phyloP scores from a whole-genome alignment of 2,888 invertebrate genomes.

The Bimastos eiseni region DNA sequence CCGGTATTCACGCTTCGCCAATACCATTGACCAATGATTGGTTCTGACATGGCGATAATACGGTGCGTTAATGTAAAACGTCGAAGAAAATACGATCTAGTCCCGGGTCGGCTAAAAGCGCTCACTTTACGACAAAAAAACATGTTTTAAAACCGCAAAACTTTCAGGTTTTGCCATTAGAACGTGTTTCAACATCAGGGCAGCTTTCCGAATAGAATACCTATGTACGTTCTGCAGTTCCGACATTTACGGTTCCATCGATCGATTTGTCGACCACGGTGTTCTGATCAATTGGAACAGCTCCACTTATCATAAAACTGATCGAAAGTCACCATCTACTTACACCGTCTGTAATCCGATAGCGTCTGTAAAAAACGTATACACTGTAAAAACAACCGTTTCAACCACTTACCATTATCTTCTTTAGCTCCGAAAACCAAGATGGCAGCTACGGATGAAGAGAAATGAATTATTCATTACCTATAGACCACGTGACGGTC shows the following conservation, averaged over 20 bases:
- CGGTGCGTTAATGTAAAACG: slow-evolving; percentile 5
- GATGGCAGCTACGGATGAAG: not conserved
- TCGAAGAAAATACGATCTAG: not conserved
- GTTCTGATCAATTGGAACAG: not conserved
- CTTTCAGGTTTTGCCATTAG: not conserved
- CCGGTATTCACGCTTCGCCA: not conserved
- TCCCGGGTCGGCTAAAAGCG: not conserved
- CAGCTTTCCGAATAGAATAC: not conserved
- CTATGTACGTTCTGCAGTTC: not conserved
- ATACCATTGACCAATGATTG: not conserved
- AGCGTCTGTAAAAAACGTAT: not conserved
- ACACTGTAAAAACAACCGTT: not conserved
- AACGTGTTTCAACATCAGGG: not conserved
- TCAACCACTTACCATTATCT: not conserved
- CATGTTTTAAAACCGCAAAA: not conserved
- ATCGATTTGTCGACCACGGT: slow-evolving; percentile 6
- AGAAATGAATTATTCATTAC: slow-evolving; percentile 13
- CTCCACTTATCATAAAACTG: not conserved
- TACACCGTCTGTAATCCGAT: not conserved
- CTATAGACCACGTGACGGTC: not conserved
- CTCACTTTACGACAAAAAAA: not conserved
- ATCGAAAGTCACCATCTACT: not conserved
- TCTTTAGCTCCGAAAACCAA: not conserved
- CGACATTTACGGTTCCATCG: not conserved
- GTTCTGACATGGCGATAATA: slow-evolving; percentile 6